These are phyloP conservation scores for Littorina saxatilis DNA, from an alignment of 1,140 invertebrate genomes.

Conservation along the genomic window DNA sequence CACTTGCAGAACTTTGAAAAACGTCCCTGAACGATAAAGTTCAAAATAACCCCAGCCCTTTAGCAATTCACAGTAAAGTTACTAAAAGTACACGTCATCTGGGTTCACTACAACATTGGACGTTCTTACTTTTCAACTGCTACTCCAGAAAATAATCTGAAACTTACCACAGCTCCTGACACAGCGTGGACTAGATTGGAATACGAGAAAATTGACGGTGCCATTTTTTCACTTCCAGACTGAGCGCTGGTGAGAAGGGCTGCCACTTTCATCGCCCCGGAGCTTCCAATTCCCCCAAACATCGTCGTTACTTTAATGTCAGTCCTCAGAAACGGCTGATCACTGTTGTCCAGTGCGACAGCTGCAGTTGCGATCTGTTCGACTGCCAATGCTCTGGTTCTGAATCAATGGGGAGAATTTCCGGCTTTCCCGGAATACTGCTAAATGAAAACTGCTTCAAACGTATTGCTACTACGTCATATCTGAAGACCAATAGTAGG, in stretches of 20 bases:
- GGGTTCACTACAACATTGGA: too few species aligned
- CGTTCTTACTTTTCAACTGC: too few species aligned
- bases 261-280: conserved; percentile 6
- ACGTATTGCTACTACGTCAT: not conserved
- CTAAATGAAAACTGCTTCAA: too few species aligned
- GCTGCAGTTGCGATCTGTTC: not conserved
- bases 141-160: too few species aligned
- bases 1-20: too few species aligned
- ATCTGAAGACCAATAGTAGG: too few species aligned
- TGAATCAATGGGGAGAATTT: too few species aligned
- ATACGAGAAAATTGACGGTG: conserved; percentile 56
- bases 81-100: too few species aligned
- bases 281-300: not conserved
- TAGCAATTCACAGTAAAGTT: too few species aligned
- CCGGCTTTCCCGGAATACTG: too few species aligned
- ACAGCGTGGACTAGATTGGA: conserved; percentile 66
- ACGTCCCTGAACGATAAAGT: too few species aligned
- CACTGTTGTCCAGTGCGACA: not conserved
- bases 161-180: conserved; percentile 59
- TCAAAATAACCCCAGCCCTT: too few species aligned
- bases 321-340: conserved; percentile 11
- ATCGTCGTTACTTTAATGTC: not conserved
- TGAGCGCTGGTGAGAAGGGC: conserved; percentile 16
- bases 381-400: not conserved
- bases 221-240: conserved; percentile 18